Evolutionary conservation across 2,797 vertebrate species (phyloP).

Genomic region (Carduelis carduelis): DNA sequence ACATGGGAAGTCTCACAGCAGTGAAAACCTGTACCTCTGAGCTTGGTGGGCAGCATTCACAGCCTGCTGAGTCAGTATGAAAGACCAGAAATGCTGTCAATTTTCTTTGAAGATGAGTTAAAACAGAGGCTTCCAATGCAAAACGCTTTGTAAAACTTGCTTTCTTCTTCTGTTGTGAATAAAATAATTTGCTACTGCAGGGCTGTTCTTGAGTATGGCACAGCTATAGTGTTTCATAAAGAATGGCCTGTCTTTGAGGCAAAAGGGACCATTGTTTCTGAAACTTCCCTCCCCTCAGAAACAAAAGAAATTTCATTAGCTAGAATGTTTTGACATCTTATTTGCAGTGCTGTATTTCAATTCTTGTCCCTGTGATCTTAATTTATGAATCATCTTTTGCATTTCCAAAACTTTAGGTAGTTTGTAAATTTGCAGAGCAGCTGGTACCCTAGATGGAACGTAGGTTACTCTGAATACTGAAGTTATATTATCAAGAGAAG

Average conservation of each 20-base stretch:
- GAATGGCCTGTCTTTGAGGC: background rate
- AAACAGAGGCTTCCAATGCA: background rate
- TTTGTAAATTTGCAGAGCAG: background rate
- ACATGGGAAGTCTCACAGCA: background rate
- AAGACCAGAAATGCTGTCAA: background rate
- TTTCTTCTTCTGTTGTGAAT: slow-evolving; percentile 7
- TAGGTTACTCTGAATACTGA: background rate
- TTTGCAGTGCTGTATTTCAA: background rate
- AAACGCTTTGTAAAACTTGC: background rate
- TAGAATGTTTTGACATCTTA: background rate
- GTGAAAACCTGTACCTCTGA: background rate
- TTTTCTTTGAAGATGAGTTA: slow-evolving; percentile 6
- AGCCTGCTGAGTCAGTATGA: background rate
- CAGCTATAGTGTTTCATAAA: background rate
- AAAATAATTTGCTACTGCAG: background rate
- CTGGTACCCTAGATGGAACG: background rate
- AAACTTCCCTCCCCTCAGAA: background rate
- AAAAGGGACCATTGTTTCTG: background rate
- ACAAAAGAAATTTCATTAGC: background rate
- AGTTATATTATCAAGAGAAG: background rate
- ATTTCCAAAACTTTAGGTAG: background rate
- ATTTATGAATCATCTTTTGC: background rate
- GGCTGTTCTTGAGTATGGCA: background rate
- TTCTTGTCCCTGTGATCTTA: background rate
- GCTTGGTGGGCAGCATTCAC: background rate